These are phyloP conservation scores for Neogobius melanostomus DNA, from an alignment of 2,113 vertebrate genomes.

Conservation along the genomic window DNA sequence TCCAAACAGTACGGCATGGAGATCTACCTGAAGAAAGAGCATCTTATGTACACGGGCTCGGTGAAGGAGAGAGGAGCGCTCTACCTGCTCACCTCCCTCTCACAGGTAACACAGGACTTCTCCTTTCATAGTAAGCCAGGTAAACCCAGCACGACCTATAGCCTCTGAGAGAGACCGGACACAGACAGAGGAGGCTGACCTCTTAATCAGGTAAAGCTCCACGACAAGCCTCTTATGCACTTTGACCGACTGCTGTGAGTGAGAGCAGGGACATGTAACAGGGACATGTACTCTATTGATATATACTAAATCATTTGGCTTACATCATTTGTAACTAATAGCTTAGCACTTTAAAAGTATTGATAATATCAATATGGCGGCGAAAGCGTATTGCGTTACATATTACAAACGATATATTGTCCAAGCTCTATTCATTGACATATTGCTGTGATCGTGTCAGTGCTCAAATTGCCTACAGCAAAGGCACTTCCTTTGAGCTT, in stretches of 20 bases:
- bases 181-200: neutral
- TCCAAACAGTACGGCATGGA: conserved; percentile 91
- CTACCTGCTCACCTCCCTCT: conserved; percentile 82
- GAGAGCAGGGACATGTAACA: neutral
- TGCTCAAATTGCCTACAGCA: too few species aligned
- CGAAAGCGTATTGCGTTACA: too few species aligned
- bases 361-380: too few species aligned
- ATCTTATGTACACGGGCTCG: conserved; percentile 87
- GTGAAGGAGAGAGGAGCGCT: conserved; percentile 88
- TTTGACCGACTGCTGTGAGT: neutral
- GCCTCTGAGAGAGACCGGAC: neutral
- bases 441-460: too few species aligned
- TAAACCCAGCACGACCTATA: neutral
- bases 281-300: too few species aligned
- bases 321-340: too few species aligned
- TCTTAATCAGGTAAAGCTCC: neutral
- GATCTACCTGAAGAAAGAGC: conserved; percentile 90
- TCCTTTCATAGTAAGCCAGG: neutral
- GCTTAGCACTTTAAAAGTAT: too few species aligned
- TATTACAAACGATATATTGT: too few species aligned
- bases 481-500: too few species aligned
- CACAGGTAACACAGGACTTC: conserved; percentile 73
- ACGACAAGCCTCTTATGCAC: neutral
- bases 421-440: too few species aligned
- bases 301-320: too few species aligned